Conservation (phyloP, 2,888 invertebrate species). For the Gonocerus acuteangulatus region DNA sequence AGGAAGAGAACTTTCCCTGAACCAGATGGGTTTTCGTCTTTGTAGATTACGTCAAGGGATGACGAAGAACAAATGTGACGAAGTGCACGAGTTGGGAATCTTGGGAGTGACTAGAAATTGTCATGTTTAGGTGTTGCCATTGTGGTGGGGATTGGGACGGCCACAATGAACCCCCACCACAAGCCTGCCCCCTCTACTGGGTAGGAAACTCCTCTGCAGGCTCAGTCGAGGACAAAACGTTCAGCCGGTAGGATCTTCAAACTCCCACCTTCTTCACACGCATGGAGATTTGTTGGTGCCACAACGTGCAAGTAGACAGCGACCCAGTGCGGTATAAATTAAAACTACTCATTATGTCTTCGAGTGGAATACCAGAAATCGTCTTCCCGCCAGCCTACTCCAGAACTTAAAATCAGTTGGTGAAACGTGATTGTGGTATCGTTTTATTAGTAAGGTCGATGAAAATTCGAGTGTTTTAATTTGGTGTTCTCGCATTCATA, state of each 20-base stretch:
- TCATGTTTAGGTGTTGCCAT: neutral
- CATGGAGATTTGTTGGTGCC: constrained; percentile 2
- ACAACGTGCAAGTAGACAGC: constrained; percentile 8
- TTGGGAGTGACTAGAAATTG: constrained; percentile 13
- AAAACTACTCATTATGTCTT: constrained; percentile 12
- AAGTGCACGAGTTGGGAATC: neutral
- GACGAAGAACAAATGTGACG: constrained; percentile 7
- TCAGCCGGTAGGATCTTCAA: neutral
- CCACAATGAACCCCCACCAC: no score
- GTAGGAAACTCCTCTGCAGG: neutral
- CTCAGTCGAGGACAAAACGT: neutral
- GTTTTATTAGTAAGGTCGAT: neutral
- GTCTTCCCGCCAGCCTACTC: constrained; percentile 16
- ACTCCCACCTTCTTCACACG: neutral
- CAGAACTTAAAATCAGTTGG: constrained; percentile 8
- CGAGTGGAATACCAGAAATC: neutral
- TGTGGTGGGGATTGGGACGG: neutral
- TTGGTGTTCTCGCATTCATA: neutral
- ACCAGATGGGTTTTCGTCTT: neutral
- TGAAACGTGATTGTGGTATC: constrained; percentile 10
- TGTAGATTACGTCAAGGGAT: constrained; percentile 3
- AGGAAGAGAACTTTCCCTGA: neutral
- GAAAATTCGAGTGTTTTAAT: constrained; percentile 8
- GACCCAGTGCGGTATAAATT: constrained; percentile 10
- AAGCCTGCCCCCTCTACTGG: neutral